A percentile compares a stretch with the other conserved stretches of the same genome.
Evolutionary conservation across 1,140 invertebrate genomes (phyloP).

Genomic region (Saccostrea cuccullata): DNA sequence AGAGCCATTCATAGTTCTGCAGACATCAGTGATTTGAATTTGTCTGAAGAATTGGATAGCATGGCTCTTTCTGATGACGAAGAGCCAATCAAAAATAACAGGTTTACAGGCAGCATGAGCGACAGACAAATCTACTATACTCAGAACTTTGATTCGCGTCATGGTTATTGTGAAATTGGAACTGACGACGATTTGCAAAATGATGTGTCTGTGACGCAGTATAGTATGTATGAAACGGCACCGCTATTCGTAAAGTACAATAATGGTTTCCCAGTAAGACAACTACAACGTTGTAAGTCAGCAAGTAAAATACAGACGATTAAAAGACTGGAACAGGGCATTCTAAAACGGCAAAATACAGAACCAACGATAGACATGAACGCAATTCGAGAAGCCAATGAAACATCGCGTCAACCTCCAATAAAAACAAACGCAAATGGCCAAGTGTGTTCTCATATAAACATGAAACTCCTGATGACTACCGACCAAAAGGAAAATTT

Average conservation of each 20-base stretch:
- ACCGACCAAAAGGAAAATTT: background rate
- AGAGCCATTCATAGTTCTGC: background rate
- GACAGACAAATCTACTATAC: constrained; percentile 12
- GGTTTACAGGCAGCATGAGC: constrained; percentile 12
- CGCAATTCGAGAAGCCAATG: constrained; percentile 42
- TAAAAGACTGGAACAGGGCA: constrained; percentile 47
- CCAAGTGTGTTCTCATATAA: constrained; percentile 50
- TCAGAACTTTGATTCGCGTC: constrained; percentile 10
- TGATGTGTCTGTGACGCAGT: constrained; percentile 9
- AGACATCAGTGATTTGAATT: constrained; percentile 4
- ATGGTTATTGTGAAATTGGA: constrained; percentile 36
- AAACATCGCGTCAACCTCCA: background rate
- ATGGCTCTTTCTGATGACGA: background rate
- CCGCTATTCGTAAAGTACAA: constrained; percentile 32
- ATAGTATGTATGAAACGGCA: constrained; percentile 21
- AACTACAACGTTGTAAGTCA: constrained; percentile 43
- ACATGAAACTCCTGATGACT: constrained; percentile 40
- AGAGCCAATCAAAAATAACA: constrained; percentile 9
- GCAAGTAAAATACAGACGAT: constrained; percentile 49
- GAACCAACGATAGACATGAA: constrained; percentile 47
- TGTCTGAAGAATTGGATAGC: background rate
- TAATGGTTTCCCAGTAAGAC: background rate
- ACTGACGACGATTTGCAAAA: constrained; percentile 12
- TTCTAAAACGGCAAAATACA: constrained; percentile 50
- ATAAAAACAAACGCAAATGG: constrained; percentile 45